These are phyloP conservation scores for Lepidothrix coronata DNA, from an alignment of 2,113 vertebrate species.

Conservation along the genomic window DNA sequence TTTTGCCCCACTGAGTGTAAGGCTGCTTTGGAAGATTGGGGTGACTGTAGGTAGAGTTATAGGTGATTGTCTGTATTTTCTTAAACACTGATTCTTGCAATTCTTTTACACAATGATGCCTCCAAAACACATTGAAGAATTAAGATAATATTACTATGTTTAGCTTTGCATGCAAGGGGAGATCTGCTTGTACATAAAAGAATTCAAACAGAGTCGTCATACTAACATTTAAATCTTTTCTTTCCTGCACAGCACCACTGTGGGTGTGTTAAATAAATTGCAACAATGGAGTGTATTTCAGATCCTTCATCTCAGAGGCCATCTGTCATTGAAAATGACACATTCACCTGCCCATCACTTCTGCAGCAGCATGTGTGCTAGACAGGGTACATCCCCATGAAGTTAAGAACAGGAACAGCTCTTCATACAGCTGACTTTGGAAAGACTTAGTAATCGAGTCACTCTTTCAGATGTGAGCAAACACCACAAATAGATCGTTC, in stretches of 20 bases:
- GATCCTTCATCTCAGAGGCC: background rate
- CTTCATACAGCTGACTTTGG: background rate
- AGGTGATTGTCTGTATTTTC: background rate
- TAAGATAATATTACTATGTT: background rate
- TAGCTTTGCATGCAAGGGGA: background rate
- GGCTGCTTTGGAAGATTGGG: background rate
- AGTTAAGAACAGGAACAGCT: background rate
- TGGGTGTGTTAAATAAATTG: conserved; percentile 47
- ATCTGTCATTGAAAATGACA: conserved; percentile 23
- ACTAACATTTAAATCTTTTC: conserved; percentile 15
- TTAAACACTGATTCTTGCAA: background rate
- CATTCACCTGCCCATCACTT: conserved; percentile 10
- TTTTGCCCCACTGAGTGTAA: background rate
- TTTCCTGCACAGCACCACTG: background rate
- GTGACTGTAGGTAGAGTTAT: background rate
- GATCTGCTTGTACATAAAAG: background rate
- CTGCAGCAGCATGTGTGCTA: background rate
- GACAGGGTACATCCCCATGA: background rate
- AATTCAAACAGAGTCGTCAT: background rate
- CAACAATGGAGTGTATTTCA: conserved; percentile 21
- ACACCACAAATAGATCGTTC: background rate
- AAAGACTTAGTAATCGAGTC: conserved; percentile 17
- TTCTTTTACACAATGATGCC: background rate
- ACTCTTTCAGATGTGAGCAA: background rate
- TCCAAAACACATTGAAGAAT: background rate